phyloP scores from a whole-genome alignment of 2,797 vertebrate species.

The Falco novaeseelandiae region DNA sequence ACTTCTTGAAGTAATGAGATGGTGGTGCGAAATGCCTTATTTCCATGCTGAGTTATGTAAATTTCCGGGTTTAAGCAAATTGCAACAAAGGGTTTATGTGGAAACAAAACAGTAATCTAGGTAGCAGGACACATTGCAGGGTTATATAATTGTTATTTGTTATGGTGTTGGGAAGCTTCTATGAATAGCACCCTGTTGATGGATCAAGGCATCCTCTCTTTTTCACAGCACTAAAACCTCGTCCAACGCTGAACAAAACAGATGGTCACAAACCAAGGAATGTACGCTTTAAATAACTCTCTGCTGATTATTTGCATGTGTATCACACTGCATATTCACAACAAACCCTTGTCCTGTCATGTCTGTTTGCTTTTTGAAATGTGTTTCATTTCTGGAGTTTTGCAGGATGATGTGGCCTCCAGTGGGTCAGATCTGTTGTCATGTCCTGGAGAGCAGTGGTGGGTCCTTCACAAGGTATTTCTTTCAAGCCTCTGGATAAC shows the following conservation, averaged over 20 bases:
- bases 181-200: not conserved
- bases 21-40: not conserved
- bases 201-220: constrained; percentile 13
- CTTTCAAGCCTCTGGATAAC: not conserved
- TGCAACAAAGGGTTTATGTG: not conserved
- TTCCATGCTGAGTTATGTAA: not conserved
- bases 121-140: not conserved
- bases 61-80: constrained; percentile 9
- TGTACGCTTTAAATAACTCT: not conserved
- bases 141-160: not conserved
- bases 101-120: not conserved
- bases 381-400: not conserved
- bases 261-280: constrained; percentile 31
- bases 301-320: constrained; percentile 25
- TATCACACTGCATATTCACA: not conserved
- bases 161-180: not conserved
- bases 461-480: not conserved
- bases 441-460: not conserved
- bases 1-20: not conserved
- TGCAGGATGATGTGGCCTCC: not conserved
- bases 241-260: not conserved
- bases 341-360: not conserved
- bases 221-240: not conserved
- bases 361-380: not conserved
- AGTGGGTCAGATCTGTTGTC: not conserved